Conservation (phyloP, 2,797 vertebrate species). For the Gobio occitaniae region DNA sequence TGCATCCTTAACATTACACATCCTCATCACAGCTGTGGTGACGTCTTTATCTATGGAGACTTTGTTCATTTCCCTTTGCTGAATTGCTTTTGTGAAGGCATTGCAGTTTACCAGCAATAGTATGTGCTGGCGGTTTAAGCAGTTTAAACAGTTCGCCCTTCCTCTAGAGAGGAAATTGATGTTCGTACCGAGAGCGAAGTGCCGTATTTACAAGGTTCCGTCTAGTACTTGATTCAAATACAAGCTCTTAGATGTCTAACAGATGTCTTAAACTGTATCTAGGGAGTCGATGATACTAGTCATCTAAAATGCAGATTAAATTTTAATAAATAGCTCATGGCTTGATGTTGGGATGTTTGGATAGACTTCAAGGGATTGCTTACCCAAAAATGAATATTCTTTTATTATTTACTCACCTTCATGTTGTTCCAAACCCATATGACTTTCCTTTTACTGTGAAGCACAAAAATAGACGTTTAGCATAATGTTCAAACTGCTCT, state of each 20-base stretch:
- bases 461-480: neutral
- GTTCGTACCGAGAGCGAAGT: neutral
- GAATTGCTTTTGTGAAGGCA: neutral
- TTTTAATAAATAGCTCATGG: neutral
- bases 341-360: neutral
- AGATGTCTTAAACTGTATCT: constrained; percentile 21
- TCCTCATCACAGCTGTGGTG: neutral
- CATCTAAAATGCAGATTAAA: neutral
- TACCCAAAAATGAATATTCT: neutral
- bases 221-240: neutral
- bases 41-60: neutral
- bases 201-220: neutral
- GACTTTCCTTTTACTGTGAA: neutral
- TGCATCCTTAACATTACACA: neutral
- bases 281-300: constrained; percentile 9
- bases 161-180: constrained; percentile 3
- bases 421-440: neutral
- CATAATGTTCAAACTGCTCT: neutral
- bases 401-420: neutral
- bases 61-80: neutral
- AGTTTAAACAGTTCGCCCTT: neutral
- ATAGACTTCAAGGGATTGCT: neutral
- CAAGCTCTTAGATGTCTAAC: constrained; percentile 21
- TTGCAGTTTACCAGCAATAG: neutral
- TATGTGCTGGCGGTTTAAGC: neutral